Evolutionary conservation across 1,140 invertebrate species (phyloP), one percentile per base, ranked within the genome.

Genomic region (Mercenaria mercenaria): DNA sequence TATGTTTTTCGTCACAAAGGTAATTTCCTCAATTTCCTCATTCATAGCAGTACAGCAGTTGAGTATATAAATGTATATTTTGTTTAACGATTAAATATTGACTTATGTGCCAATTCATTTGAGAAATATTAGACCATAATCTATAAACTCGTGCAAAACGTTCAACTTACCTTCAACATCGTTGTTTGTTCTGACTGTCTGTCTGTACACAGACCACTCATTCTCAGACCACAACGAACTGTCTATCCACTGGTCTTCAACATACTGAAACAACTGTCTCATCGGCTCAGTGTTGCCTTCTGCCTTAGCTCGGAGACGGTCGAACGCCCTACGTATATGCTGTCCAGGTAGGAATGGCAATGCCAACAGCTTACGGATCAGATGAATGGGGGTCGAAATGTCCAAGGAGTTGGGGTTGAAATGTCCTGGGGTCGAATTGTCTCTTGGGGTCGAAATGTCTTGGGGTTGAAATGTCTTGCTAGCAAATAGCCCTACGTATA

Each of bases 151-250:
- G 23, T 29, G 23, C 26, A 59, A 50, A 32, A 59, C 61, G 56
- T 81, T 81, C 11, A 52, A n/a, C n/a, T n/a, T n/a, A n/a, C n/a
- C n/a, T n/a, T 81, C 8, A 50, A 10, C 15, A 81, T 26, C 3
- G n/a, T n/a, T n/a, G n/a, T n/a, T n/a, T n/a, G n/a, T n/a, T n/a
- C n/a, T n/a, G n/a, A n/a, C n/a, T n/a, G 79, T n/a, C 34, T 61
- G 79, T 37, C 79, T 29, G 79, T 43, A 81, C 4, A 81, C 79
- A 29, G 26, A 10, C 52, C 79, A 81, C 18, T 32, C 26, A 15
- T 61, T 29, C 0, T 32, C 79, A 15, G 37, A 26, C 37, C 37
- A 76, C 39, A 76, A 11, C 2, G 72, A 43, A 43, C 39, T 47
- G 2, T 41, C 41, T 1, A 43, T 76, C 72, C 72, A 76, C n/a